Conservation (phyloP, 2,797 vertebrate species). For the Sebastes kiyomatsui region DNA sequence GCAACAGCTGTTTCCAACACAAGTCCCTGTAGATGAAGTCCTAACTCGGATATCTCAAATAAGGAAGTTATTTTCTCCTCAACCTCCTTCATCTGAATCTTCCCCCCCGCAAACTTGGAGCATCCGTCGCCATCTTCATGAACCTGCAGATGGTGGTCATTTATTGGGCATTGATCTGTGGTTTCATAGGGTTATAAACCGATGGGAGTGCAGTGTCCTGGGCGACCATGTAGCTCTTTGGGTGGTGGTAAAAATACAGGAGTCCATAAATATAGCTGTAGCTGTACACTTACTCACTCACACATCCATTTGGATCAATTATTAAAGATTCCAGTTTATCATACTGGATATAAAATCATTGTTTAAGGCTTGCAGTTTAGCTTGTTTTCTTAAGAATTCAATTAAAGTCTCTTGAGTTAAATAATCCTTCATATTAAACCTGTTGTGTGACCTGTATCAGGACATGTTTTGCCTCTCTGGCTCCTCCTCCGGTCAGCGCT, state of each 20-base stretch:
- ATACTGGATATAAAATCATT: not conserved
- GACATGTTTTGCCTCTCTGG: not conserved
- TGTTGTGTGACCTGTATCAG: not conserved
- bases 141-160: not conserved
- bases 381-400: no score
- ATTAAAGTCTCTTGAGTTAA: no score
- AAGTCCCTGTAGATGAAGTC: constrained; percentile 7
- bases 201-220: not conserved
- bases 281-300: not conserved
- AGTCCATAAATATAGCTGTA: constrained; percentile 18
- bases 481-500: constrained; percentile 10
- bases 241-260: constrained; percentile 7
- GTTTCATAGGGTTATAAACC: constrained; percentile 25
- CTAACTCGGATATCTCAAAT: not conserved
- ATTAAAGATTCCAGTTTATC: not conserved
- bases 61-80: not conserved
- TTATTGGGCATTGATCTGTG: constrained; percentile 23
- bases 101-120: not conserved
- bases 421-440: not conserved
- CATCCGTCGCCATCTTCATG: not conserved
- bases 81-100: not conserved
- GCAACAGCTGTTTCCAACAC: constrained; percentile 86
- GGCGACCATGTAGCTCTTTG: constrained; percentile 20
- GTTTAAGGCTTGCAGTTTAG: not conserved
- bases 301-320: not conserved